phyloP scores from a whole-genome alignment of 2,797 vertebrate species.

The Acanthornis magna region DNA sequence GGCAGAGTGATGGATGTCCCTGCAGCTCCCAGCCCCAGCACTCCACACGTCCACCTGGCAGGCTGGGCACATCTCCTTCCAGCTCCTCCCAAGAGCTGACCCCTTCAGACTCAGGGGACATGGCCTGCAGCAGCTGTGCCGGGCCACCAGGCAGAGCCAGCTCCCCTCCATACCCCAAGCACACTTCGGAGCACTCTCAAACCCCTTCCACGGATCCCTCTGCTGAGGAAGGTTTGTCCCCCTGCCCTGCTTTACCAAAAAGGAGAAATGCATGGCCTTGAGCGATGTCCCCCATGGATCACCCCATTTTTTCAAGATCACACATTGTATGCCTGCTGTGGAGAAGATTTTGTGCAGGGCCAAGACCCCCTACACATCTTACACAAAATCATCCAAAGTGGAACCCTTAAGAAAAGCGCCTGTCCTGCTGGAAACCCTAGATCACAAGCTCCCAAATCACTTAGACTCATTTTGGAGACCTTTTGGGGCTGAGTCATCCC shows the following conservation, averaged over 20 bases:
- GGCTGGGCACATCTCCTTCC: not conserved
- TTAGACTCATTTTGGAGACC: not conserved
- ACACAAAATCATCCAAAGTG: not conserved
- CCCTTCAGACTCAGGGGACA: not conserved
- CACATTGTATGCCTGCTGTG: accelerated
- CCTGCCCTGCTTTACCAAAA: not conserved
- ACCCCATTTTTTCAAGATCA: not conserved
- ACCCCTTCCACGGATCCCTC: accelerated
- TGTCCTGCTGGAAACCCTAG: not conserved
- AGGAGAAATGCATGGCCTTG: accelerated
- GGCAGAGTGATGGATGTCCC: constrained; percentile 13
- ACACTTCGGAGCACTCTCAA: not conserved
- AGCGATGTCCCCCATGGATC: accelerated
- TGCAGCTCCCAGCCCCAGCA: not conserved
- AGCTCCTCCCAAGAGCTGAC: not conserved
- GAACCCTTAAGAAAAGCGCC: not conserved
- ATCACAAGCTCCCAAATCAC: not conserved
- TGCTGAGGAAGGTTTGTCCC: not conserved
- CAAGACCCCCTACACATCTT: accelerated
- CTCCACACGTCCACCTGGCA: not conserved
- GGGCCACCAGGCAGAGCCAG: not conserved
- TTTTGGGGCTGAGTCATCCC: not conserved
- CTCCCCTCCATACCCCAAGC: not conserved
- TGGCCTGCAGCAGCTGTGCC: not conserved
- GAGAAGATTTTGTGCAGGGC: not conserved